Base-by-base conservation (phyloP, 2,888 invertebrate species). In the Xestia ashworthii region DNA sequence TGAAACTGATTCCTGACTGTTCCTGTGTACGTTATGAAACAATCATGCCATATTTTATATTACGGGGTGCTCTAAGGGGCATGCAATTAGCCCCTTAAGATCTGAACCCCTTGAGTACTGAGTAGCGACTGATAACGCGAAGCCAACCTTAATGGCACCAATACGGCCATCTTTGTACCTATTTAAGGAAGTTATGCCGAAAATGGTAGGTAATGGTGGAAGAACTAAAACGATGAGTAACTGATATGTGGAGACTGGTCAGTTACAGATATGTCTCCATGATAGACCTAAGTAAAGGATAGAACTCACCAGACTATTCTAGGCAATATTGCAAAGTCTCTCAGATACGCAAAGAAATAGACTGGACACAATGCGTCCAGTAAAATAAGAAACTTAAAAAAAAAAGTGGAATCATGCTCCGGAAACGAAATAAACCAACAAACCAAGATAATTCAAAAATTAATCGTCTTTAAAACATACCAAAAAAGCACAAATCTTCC, bases 61-160 rank as follows among this genome's bases (percentile, higher is more conserved):
- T 90, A 92, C 87, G 91, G 87, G 74, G 84, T 83, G 74, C 78
- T 78, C 75, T 80, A 83, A 85, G 86, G 81, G 75, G 84, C 86
- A 78, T 77, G 87, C 90, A 90, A 89, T 91, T 92, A 92, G 88
- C 85, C 90, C 90, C 90, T 88, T 85, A 90, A 91, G 91, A 91
- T 85, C 79, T 83, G 71, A 70, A 71, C 78, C 84, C 78, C 87
- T 80, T 84, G 71, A 89, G 77, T 78, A 81, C 72, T 77, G 82
- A 73, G 75, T 77, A 80, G 68, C 71, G 81, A 70, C 78, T 81
- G 91, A 91, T 91, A 91, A 91, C 88, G 75, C 80, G 77, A 84
- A 85, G 84, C 84, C 85, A 89, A 88, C 83, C 89, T 84, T 89
- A 88, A 89, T 86, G 81, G 65, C 67, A 53, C 74, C 60, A 85